Conservation (phyloP, 2,888 invertebrate genomes). For the Platynereis dumerilii region DNA sequence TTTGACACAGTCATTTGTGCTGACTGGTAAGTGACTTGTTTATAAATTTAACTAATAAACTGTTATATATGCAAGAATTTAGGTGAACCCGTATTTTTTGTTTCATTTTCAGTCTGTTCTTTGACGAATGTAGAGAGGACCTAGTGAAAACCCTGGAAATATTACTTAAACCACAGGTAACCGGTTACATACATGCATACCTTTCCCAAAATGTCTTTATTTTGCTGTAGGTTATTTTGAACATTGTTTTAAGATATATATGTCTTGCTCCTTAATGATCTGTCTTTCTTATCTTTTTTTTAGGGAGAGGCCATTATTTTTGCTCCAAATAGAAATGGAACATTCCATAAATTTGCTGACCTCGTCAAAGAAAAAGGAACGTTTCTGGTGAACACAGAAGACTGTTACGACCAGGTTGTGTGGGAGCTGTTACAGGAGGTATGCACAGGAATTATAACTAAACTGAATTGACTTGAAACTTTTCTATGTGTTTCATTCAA, state of each 20-base stretch:
- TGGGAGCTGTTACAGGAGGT: conserved; percentile 53
- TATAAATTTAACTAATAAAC: background rate
- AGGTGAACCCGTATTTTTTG: background rate
- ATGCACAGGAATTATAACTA: no score
- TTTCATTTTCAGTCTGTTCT: conserved; percentile 52
- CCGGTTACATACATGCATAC: no score
- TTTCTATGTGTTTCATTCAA: no score
- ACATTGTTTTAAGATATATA: no score
- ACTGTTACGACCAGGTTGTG: conserved; percentile 48
- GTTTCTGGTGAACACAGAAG: conserved; percentile 37
- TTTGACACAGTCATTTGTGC: conserved; percentile 80
- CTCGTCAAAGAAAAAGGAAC: background rate
- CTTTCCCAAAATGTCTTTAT: no score
- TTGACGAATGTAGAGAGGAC: conserved; percentile 54
- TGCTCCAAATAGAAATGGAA: conserved; percentile 78
- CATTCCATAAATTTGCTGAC: conserved; percentile 74
- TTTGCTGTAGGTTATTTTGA: no score
- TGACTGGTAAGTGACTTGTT: conserved; percentile 71
- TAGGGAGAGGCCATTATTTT: conserved; percentile 75
- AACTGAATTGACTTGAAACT: no score
- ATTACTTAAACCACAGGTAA: conserved; percentile 50
- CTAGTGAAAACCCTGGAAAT: conserved; percentile 43
- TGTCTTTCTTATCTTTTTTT: background rate
- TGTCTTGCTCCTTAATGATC: no score
- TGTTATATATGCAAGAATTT: background rate